Evolutionary conservation across 2,797 vertebrate species (phyloP), one percentile per base, ranked within the genome.

Genomic region (Oophaga sylvatica): DNA sequence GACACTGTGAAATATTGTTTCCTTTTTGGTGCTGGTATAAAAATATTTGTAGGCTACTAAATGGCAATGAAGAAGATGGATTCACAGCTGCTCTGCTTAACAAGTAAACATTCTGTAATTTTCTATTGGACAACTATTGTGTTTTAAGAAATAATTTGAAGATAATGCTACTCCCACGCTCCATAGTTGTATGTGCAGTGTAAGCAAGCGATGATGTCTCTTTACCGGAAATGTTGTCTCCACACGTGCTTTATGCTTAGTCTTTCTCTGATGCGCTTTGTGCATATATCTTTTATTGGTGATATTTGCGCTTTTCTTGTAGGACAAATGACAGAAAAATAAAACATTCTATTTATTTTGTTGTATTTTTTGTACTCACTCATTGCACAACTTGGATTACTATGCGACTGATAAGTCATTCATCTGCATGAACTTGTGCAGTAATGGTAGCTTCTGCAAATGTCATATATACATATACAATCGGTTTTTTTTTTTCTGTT

Each of bases 21-120:
- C 19, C 31, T 76, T 63, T 8, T 77, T 77, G 83, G 83, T 84
- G 83, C 83, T 84, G 31, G 48, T 59, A 41, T 53, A 53, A 53
- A n/a, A 75, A 5, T 48, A 56, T 45, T 13, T 65, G 65, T 67
- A 78, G 68, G 45, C 84, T 85, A 70, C 29, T 70, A n/a, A 59
- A 41, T 15, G 17, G 17, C 20, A 41, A 41, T 22, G 20, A 80
- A 62, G 53, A 80, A 65, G 7, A 4, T 5, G 78, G 78, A 22
- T 62, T 63, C 6, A 35, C 63, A 16, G 26, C 48, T 62, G 19
- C 15, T 62, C 59, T 80, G 60, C 31, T 65, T 80, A 80, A 22
- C 16, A 70, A 9, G 35, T 45, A 20, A 20, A 73, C 65, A 67
- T 8, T 73, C 70, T 73, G 35, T 45, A 45, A 11, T 73, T 45